Conservation (phyloP, 2,888 invertebrate genomes). For the Petrolisthes manimaculis region DNA sequence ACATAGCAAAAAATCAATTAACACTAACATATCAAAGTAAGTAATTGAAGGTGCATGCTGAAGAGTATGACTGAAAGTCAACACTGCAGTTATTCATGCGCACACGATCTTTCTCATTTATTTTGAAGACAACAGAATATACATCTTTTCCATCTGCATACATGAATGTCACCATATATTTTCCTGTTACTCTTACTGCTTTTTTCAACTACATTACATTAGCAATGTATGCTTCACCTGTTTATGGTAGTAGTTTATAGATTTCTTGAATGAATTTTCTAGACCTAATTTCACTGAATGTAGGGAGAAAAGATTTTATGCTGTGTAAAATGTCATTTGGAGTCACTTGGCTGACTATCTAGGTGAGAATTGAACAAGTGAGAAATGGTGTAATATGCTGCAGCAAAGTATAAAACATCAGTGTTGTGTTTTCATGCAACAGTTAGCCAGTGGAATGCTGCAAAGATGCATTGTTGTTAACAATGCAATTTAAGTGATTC, state of each 20-base stretch:
- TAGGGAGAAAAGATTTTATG: background rate
- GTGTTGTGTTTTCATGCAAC: no score
- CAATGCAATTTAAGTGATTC: constrained; percentile 33
- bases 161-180: constrained; percentile 22
- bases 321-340: background rate
- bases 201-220: background rate
- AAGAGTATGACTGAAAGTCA: no score
- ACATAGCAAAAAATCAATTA: no score
- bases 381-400: background rate
- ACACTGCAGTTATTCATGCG: background rate
- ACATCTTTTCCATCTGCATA: constrained; percentile 15
- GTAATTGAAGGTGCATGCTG: no score
- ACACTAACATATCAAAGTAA: no score
- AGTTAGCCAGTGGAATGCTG: no score
- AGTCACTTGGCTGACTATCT: background rate
- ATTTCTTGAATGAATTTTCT: no score
- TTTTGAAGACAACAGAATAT: background rate
- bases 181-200: background rate
- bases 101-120: constrained; percentile 1
- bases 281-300: no score
- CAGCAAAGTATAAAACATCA: background rate
- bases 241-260: no score
- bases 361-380: no score
- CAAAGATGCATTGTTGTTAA: background rate
- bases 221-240: no score